These are phyloP conservation scores for Hippocampus abdominalis DNA, from an alignment of 2,113 vertebrate species.

Conservation along the genomic window DNA sequence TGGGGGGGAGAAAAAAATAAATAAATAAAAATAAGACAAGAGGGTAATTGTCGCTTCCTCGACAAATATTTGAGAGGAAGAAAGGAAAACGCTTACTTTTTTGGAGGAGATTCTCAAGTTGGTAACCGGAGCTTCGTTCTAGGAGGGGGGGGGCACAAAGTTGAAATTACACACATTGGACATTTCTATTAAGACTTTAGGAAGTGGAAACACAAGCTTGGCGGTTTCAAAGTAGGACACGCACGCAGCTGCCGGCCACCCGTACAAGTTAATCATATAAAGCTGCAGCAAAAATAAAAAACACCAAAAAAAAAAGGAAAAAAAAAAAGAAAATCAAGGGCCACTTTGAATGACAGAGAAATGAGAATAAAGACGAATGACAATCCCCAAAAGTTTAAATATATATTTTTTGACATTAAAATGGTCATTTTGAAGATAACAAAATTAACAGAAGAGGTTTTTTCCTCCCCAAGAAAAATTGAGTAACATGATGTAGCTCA, in stretches of 20 bases:
- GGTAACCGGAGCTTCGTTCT: conserved; percentile 87
- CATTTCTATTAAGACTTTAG: not conserved
- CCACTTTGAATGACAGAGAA: too few species aligned
- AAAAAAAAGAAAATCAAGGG: too few species aligned
- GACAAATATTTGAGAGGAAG: conserved; percentile 10
- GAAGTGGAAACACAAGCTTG: not conserved
- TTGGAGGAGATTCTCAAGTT: conserved; percentile 95
- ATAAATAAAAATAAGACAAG: conserved; percentile 34
- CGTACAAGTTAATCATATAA: not conserved
- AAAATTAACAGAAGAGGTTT: too few species aligned
- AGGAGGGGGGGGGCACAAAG: conserved; percentile 18
- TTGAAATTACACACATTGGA: conserved; percentile 10
- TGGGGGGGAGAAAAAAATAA: conserved; percentile 41
- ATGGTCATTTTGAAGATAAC: too few species aligned
- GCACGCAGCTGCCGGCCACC: not conserved
- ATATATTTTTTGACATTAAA: too few species aligned
- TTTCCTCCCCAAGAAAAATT: too few species aligned
- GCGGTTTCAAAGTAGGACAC: not conserved
- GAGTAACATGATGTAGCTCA: too few species aligned
- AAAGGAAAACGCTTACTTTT: conserved; percentile 78
- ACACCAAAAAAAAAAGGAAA: not conserved
- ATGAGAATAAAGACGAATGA: not conserved
- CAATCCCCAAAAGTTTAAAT: too few species aligned
- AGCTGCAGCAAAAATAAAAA: not conserved
- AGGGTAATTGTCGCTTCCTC: not conserved